A percentile compares a stretch with the other conserved stretches of the same genome.
phyloP scores from a whole-genome alignment of 2,797 vertebrate species.

The Poeciliopsis paucimaculata region DNA sequence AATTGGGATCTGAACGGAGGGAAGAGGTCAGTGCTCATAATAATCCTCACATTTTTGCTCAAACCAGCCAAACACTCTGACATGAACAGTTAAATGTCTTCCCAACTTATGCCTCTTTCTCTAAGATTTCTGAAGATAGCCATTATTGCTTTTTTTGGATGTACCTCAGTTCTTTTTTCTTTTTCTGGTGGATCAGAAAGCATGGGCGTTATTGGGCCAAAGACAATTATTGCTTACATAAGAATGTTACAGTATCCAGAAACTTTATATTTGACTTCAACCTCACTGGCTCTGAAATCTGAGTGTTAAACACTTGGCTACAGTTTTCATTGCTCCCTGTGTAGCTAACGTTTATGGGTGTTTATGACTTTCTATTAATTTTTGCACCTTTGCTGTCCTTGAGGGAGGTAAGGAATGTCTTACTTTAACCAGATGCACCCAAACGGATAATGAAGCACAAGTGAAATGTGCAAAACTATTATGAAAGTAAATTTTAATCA shows the following conservation, averaged over 20 bases:
- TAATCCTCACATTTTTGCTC: slow-evolving; percentile 1
- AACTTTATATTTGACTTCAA: slow-evolving; percentile 21
- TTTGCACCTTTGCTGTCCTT: slow-evolving; percentile 9
- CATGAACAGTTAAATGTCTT: not conserved
- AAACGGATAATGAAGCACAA: not conserved
- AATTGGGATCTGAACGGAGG: slow-evolving; percentile 77
- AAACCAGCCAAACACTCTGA: not conserved
- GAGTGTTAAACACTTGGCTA: slow-evolving; percentile 23
- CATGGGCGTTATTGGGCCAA: not conserved
- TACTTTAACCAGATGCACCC: slow-evolving; percentile 10
- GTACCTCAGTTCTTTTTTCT: slow-evolving; percentile 13
- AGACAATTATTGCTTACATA: slow-evolving; percentile 28
- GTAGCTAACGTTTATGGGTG: slow-evolving; percentile 37
- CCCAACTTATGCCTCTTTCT: not conserved
- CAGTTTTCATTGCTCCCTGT: slow-evolving; percentile 33
- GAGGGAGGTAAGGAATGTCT: slow-evolving; percentile 20
- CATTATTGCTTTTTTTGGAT: slow-evolving; percentile 12
- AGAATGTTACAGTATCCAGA: slow-evolving; percentile 27
- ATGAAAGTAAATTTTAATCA: not conserved
- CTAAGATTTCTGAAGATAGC: slow-evolving; percentile 7
- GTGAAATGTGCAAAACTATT: not conserved
- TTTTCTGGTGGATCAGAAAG: slow-evolving; percentile 20
- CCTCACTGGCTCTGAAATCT: slow-evolving; percentile 2
- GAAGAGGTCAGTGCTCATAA: slow-evolving; percentile 87
- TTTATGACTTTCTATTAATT: slow-evolving; percentile 29